Percentiles rank a stretch among this genome's conserved stretches.
These are phyloP conservation scores for Apodemus sylvaticus DNA, from an alignment of 2,113 vertebrate species.

Conservation along the genomic window DNA sequence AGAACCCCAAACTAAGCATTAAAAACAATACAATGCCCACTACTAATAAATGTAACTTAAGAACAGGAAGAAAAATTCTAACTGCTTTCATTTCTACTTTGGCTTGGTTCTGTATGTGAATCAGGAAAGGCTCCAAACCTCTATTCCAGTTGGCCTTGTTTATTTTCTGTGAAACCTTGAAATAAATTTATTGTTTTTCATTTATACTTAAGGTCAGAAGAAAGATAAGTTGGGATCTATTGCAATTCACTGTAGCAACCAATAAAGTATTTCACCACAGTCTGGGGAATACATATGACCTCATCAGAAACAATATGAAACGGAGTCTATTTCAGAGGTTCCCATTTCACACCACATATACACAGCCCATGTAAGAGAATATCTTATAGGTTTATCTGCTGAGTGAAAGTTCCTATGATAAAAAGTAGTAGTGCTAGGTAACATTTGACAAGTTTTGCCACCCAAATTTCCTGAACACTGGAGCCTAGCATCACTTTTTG, in stretches of 20 bases:
- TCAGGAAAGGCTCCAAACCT: constrained; percentile 45
- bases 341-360: constrained; percentile 9
- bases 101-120: constrained; percentile 77
- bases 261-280: constrained; percentile 77
- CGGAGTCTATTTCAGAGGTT: constrained; percentile 32
- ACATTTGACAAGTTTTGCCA: constrained; percentile 66
- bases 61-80: constrained; percentile 67
- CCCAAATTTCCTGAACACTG: constrained; percentile 11
- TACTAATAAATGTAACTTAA: constrained; percentile 73
- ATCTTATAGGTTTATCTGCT: constrained; percentile 22
- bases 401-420: background rate
- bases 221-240: constrained; percentile 79
- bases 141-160: constrained; percentile 69
- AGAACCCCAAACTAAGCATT: constrained; percentile 28
- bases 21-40: background rate
- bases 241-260: constrained; percentile 50
- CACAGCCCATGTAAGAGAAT: background rate
- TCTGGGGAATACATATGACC: constrained; percentile 66
- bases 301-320: constrained; percentile 59
- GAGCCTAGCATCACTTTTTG: background rate
- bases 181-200: constrained; percentile 83
- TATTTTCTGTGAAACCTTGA: constrained; percentile 76
- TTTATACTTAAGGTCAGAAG: constrained; percentile 85
- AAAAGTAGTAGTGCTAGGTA: constrained; percentile 1
- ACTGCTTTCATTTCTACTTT: constrained; percentile 68